phyloP scores from a whole-genome alignment of 1,140 invertebrate genomes.

The Onthophagus taurus region DNA sequence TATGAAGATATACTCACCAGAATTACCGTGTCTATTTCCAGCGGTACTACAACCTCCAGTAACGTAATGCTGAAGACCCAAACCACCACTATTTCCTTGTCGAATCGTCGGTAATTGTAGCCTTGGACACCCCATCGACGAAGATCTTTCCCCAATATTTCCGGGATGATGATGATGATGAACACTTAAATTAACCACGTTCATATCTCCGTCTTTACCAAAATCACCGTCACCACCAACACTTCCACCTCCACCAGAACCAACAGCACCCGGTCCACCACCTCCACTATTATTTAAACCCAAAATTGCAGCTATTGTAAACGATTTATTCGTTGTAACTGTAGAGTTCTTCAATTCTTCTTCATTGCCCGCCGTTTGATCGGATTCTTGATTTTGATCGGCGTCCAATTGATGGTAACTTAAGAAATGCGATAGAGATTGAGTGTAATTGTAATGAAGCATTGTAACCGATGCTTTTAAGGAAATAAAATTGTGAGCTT shows the following conservation, averaged over 20 bases:
- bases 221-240: conserved; percentile 6
- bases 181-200: conserved; percentile 32
- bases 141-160: conserved; percentile 17
- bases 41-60: no score
- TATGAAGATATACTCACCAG: no score
- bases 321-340: conserved; percentile 47
- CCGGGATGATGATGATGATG: no score
- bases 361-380: conserved; percentile 27
- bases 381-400: conserved; percentile 29
- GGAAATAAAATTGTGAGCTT: no score
- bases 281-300: conserved; percentile 54
- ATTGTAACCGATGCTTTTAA: no score
- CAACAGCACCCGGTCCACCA: conserved; percentile 5
- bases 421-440: conserved; percentile 32
- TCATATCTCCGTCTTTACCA: conserved; percentile 10
- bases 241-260: conserved; percentile 5
- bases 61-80: no score
- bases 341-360: conserved; percentile 23
- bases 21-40: no score
- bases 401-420: conserved; percentile 32
- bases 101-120: conserved; percentile 30
- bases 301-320: conserved; percentile 74
- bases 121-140: conserved; percentile 27
- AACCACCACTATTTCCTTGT: no score
- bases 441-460: conserved; percentile 34